Evolutionary conservation across 2,113 vertebrate species (phyloP), one percentile per base, ranked within the genome.

Genomic region (Gadus chalcogrammus): DNA sequence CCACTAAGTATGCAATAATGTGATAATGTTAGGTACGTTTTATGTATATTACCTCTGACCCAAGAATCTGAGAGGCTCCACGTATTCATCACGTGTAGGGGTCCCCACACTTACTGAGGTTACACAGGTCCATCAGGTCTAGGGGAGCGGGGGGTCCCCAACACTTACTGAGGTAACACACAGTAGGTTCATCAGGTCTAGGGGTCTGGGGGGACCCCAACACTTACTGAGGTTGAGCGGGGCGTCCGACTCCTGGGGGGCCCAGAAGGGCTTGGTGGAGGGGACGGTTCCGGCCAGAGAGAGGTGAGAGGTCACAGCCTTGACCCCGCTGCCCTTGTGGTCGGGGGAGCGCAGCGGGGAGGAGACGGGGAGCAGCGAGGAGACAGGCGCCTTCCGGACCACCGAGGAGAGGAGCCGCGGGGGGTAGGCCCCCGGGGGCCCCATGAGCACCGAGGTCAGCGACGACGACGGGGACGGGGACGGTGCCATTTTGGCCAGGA

Each of bases 211-310:
- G 6, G 31, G 31, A 35, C 31, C 31, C 31, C 31, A 4, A 35
- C 6, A 93, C 96, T 95, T 92, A 98, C 97, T 95, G 79, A 99
- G 92, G 87, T 99, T 98, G 71, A 99, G 92, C 16, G 97, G 97
- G 68, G 95, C 95, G 55, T 99, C 96, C 4, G 93, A 93, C 52
- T 97, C 96, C 73, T 92, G 95, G 61, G 88, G 95, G 72, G 90
- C 90, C 93, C 89, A 95, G 82, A 91, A 91, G 35, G 82, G 95
- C 80, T 92, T 92, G 69, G 79, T 61, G 31, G 83, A 17, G 5
- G 79, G 0, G 59, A 69, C 28, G 62, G 65, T 52, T 2, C 31
- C 6, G 3, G 31, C 31, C 4, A 35, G 31, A 35, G 31, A 86
- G 61, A 88, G 76, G 72, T 69, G 82, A 5, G 89, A 74, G 68